Evolutionary conservation across 1,140 invertebrate genomes (phyloP).

Genomic region (Teleopsis dalmanni): DNA sequence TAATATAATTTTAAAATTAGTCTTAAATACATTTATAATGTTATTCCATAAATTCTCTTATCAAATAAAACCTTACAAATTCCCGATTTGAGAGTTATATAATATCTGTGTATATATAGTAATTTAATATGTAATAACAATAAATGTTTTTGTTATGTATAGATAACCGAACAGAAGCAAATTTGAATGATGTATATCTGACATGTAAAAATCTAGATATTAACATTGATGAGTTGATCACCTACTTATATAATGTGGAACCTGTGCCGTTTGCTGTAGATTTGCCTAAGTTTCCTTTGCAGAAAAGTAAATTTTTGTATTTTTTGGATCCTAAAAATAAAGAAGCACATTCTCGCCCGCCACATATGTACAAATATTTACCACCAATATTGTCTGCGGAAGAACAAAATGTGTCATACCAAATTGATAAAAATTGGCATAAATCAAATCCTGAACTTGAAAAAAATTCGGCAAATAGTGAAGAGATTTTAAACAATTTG

Average conservation of each 20-base stretch:
- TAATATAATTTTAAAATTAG: too few species aligned
- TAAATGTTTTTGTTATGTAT: constrained; percentile 7
- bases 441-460: too few species aligned
- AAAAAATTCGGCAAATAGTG: too few species aligned
- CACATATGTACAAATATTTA: constrained; percentile 86
- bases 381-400: constrained; percentile 78
- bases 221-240: constrained; percentile 70
- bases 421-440: too few species aligned
- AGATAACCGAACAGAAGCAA: constrained; percentile 77
- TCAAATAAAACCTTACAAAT: too few species aligned
- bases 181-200: constrained; percentile 77
- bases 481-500: too few species aligned
- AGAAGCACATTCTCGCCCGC: constrained; percentile 82
- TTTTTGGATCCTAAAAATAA: constrained; percentile 88
- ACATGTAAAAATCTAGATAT: constrained; percentile 82
- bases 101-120: background rate
- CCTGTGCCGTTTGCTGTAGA: constrained; percentile 58
- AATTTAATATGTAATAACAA: too few species aligned
- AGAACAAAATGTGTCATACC: too few species aligned
- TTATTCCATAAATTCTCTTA: too few species aligned
- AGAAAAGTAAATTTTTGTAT: constrained; percentile 70
- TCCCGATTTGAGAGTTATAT: background rate
- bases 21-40: too few species aligned
- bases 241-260: constrained; percentile 84
- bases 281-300: constrained; percentile 70